Percentiles rank a stretch among this genome's conserved stretches.
phyloP scores from a whole-genome alignment of 2,113 vertebrate species.

The Ellobius talpinus region DNA sequence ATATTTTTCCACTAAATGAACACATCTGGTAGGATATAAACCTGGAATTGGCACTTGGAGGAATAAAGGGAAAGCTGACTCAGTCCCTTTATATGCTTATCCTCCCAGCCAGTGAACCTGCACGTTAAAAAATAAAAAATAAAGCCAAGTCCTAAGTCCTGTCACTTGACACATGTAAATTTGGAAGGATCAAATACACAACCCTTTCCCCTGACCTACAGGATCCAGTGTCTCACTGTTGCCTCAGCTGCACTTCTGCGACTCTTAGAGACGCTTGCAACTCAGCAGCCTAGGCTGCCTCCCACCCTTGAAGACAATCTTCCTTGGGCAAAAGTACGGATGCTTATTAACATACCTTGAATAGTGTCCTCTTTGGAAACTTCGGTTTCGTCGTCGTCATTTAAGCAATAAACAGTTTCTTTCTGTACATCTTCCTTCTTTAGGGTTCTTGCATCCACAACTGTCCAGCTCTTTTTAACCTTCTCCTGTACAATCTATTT shows the following conservation, averaged over 20 bases:
- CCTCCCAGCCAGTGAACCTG: slow-evolving; percentile 1
- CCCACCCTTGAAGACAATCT: not conserved
- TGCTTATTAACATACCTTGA: slow-evolving; percentile 88
- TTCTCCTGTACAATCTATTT: slow-evolving; percentile 92
- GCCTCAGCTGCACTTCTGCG: not conserved
- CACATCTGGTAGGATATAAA: not conserved
- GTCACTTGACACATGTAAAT: not conserved
- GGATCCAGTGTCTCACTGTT: not conserved
- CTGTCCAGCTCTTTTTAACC: slow-evolving; percentile 92
- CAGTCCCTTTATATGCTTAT: not conserved
- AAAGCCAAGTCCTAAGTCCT: slow-evolving; percentile 10
- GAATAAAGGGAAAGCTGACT: not conserved
- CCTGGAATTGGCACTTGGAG: not conserved
- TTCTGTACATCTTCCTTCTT: slow-evolving; percentile 91
- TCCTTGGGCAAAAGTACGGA: not conserved
- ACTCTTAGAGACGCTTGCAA: not conserved
- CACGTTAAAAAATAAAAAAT: slow-evolving; percentile 27
- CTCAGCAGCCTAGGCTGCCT: not conserved
- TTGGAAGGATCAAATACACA: not conserved
- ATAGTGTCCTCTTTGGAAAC: slow-evolving; percentile 93
- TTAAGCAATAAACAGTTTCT: slow-evolving; percentile 95
- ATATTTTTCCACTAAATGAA: slow-evolving; percentile 23
- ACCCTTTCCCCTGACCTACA: not conserved
- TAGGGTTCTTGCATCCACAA: slow-evolving; percentile 93
- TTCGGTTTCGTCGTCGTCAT: slow-evolving; percentile 97